Base-by-base conservation (phyloP, 2,888 invertebrate species). In the Tuberolachnus salignus region DNA sequence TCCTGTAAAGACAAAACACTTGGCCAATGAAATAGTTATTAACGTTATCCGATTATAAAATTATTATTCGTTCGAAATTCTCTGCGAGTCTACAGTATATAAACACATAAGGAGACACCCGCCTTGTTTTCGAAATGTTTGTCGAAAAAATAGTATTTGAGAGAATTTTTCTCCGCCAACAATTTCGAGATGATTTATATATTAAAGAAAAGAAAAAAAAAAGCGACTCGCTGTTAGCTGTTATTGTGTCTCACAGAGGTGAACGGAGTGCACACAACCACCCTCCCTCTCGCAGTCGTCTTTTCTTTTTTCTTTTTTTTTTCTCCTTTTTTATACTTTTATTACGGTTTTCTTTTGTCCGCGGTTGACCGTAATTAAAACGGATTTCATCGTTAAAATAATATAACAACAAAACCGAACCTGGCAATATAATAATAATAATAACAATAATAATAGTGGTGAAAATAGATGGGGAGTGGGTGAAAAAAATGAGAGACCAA, bases 351-450 rank as follows among this genome's bases (percentile, higher is more conserved):
- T 78, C 75, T 78, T 78, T 78, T 78, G 75, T 78, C 67, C 57
- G 21, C 2, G 10, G 26, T 59, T 78, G 75, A 78, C 75, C 75
- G 75, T 78, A 78, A 78, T 78, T 78, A 78, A 78, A 78, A 78
- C 55, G 66, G 75, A 78, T 78, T 78, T 67, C 67, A 67, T 78
- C 75, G 75, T 78, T 78, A 78, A 67, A 67, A 67, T 78, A 67
- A 75, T 75, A 78, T 75, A 78, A 78, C 46, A 75, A 75, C 75
- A 78, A 78, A 78, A 78, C 75, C 75, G 8, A 78, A 78, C 75
- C 67, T 78, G 59, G 67, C 55, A 16, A 78, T 78, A 78, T 67
- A 67, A 75, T 66, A 69, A 53, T 34, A 72, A 72, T 71, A 59
- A 34, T n/a, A n/a, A 57, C 59, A 57, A 59, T 34, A 71, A 72